Percentiles rank a stretch among this genome's conserved stretches.
These are phyloP conservation scores for Protonemura montana DNA, from an alignment of 2,888 invertebrate species.

Conservation along the genomic window DNA sequence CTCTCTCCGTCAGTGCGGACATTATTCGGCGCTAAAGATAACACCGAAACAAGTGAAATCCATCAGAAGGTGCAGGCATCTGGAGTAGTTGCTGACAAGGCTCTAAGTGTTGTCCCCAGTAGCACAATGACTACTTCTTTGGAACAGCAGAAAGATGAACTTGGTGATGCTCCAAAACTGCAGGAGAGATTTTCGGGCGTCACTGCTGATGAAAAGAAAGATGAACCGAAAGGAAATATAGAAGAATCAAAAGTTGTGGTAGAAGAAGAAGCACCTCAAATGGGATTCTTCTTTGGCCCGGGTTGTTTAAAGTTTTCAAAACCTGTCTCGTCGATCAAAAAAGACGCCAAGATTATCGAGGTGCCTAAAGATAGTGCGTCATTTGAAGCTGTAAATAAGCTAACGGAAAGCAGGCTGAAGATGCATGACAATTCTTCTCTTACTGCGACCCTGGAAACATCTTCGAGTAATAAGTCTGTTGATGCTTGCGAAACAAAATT, in stretches of 20 bases:
- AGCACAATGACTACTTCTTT: background rate
- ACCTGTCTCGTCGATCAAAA: background rate
- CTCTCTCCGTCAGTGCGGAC: background rate
- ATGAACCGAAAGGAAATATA: slow-evolving; percentile 40
- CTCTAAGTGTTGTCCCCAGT: background rate
- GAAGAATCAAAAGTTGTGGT: slow-evolving; percentile 40
- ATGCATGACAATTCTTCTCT: background rate
- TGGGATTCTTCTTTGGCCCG: slow-evolving; percentile 44
- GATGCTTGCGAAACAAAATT: slow-evolving; percentile 5
- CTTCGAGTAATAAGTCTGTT: background rate
- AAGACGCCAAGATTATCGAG: slow-evolving; percentile 18
- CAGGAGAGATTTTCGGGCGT: no score
- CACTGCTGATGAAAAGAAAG: slow-evolving; percentile 35
- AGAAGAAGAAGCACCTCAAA: slow-evolving; percentile 19
- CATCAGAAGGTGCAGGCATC: slow-evolving; percentile 18
- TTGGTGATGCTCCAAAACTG: slow-evolving; percentile 43
- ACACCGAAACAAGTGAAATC: slow-evolving; percentile 49
- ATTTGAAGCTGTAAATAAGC: background rate
- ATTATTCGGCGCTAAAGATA: slow-evolving; percentile 54
- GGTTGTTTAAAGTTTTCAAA: slow-evolving; percentile 41
- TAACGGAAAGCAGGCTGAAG: background rate
- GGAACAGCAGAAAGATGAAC: slow-evolving; percentile 45
- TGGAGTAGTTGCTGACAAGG: background rate
- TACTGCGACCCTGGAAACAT: background rate
- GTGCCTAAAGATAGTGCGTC: background rate